Conservation (phyloP, 2,113 vertebrate species). For the Argyrosomus japonicus region DNA sequence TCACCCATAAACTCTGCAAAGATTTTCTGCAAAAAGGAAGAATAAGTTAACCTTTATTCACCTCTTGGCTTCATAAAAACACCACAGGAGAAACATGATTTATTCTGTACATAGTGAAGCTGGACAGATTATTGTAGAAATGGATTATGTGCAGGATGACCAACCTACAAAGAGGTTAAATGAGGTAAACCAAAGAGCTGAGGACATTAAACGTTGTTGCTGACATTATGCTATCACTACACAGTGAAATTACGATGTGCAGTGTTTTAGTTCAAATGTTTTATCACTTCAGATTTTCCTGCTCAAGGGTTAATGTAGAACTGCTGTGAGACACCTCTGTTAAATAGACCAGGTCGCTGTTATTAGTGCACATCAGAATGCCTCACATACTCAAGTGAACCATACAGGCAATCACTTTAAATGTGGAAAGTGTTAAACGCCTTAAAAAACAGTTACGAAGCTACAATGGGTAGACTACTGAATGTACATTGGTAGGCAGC, state of each 20-base stretch:
- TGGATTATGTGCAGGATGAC: background rate
- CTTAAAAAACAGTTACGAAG: background rate
- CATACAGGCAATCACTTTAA: background rate
- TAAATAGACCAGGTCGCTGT: constrained; percentile 27
- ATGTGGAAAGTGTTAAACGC: background rate
- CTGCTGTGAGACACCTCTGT: constrained; percentile 17
- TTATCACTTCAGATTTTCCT: constrained; percentile 7
- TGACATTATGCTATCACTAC: background rate
- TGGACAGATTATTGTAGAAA: constrained; percentile 1
- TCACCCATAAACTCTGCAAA: background rate
- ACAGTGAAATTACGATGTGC: constrained; percentile 1
- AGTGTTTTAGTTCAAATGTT: constrained; percentile 26
- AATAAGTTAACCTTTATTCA: background rate
- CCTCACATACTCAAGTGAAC: constrained; percentile 25
- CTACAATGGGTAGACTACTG: background rate
- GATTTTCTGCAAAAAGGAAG: background rate
- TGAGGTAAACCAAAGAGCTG: background rate
- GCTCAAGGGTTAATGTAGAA: constrained; percentile 21
- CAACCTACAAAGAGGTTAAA: background rate
- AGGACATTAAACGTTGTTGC: background rate
- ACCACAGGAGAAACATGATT: background rate
- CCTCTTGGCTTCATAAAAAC: background rate
- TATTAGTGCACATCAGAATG: constrained; percentile 27
- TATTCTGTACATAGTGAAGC: background rate
- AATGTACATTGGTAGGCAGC: background rate